Base-by-base conservation (phyloP, 2,113 vertebrate species). In the Phyllostomus discolor region DNA sequence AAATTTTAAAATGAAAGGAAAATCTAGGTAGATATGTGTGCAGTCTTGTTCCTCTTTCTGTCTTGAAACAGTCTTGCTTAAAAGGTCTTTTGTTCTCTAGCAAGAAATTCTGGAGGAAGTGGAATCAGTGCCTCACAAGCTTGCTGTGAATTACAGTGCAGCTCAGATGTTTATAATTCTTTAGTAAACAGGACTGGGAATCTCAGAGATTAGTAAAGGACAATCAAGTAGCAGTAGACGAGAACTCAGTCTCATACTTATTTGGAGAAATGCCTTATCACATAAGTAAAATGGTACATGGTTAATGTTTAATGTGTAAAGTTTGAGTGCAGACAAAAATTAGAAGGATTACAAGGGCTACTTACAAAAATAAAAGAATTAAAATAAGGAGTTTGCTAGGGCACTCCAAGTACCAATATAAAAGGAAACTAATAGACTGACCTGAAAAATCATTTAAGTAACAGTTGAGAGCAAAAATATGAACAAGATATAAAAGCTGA, bases 121-220 rank as follows among this genome's bases (percentile, higher is more conserved):
- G 76, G 52, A 88, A 15, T 91, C 50, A 17, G 33, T 59, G 31
- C 73, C 83, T 89, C 81, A 78, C 69, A 95, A 75, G 10, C 17
- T n/a, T 85, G 22, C 54, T 35, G 69, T 19, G 52, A 85, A n/a
- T 81, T 82, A 76, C 11, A n/a, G 24, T 69, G 26, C 43, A 79
- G 81, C n/a, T 52, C 73, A 43, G 16, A 48, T 72, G 59, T 64
- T 76, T 76, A 15, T 48, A 76, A 43, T 67, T 89, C 59, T 87
- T 80, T 90, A 89, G 35, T 80, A 70, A 91, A 43, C 7, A 79
- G 69, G 43, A 86, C n/a, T 91, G 81, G 92, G 41, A 94, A 84
- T 67, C 31, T 83, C 59, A 95, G 52, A 90, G 41, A n/a, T 88
- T 94, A 93, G 86, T 79, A 69, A 80, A 96, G 62, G 43, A 92